Evolutionary conservation across 2,888 invertebrate genomes (phyloP).

Genomic region (Allygus modestus): DNA sequence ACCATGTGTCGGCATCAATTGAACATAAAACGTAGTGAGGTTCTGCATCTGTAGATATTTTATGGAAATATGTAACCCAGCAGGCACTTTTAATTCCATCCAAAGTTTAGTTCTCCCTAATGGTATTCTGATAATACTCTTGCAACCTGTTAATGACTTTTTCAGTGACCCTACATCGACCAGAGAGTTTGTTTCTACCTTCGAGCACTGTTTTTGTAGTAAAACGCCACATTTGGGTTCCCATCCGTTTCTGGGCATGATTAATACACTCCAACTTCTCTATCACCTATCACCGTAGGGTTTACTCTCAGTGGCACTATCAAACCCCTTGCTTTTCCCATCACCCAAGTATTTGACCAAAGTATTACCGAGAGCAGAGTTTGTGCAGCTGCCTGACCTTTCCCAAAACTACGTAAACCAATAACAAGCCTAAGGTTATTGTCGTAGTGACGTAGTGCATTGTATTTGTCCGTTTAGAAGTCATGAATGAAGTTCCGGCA

Average conservation of each 20-base stretch:
- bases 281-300: conserved; percentile 14
- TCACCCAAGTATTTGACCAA: conserved; percentile 48
- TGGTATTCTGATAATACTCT: conserved; percentile 33
- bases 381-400: conserved; percentile 42
- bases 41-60: conserved; percentile 30
- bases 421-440: conserved; percentile 40
- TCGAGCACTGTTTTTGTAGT: not conserved
- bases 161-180: conserved; percentile 13
- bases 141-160: conserved; percentile 36
- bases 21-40: conserved; percentile 38
- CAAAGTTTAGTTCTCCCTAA: not conserved
- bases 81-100: conserved; percentile 43
- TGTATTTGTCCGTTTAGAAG: conserved; percentile 11
- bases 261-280: conserved; percentile 46
- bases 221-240: conserved; percentile 2
- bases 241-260: conserved; percentile 48
- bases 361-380: conserved; percentile 35
- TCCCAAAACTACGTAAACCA: conserved; percentile 42
- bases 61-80: conserved; percentile 52
- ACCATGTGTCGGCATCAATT: conserved; percentile 35
- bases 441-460: conserved; percentile 32
- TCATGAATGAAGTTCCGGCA: conserved; percentile 30
- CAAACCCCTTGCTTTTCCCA: conserved; percentile 29
- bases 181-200: conserved; percentile 21
- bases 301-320: conserved; percentile 5